phyloP scores from a whole-genome alignment of 2,797 vertebrate species.

The Enteromius mattozi region DNA sequence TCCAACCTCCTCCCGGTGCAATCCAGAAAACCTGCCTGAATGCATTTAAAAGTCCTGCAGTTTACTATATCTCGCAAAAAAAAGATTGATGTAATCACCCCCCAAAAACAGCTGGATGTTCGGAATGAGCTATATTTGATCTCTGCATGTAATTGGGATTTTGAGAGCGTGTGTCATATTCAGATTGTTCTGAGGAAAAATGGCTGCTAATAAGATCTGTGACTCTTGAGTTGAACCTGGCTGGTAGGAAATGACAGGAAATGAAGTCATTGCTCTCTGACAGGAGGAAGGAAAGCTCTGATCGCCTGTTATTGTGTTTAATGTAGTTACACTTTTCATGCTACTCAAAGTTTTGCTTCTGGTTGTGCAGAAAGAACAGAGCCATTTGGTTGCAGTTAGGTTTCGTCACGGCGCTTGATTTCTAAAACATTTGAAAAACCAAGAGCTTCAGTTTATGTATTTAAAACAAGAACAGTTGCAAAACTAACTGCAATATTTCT shows the following conservation, averaged over 20 bases:
- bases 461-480: no score
- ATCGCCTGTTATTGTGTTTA: not conserved
- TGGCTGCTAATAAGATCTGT: not conserved
- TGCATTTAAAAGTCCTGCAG: not conserved
- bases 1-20: conserved; percentile 18
- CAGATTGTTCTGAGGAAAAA: not conserved
- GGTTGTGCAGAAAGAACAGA: not conserved
- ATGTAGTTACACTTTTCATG: not conserved
- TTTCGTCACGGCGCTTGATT: not conserved
- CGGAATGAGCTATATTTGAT: not conserved
- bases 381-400: not conserved
- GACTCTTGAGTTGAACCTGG: not conserved
- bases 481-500: no score
- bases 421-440: not conserved
- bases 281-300: not conserved
- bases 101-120: not conserved
- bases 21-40: conserved; percentile 44
- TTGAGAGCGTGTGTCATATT: not conserved
- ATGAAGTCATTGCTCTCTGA: not conserved
- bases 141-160: not conserved
- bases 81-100: not conserved
- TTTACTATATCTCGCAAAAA: not conserved
- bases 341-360: not conserved
- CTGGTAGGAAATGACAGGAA: not conserved
- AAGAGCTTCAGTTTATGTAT: not conserved